Conservation (phyloP, 2,113 vertebrate species). For the Glareola pratincola region DNA sequence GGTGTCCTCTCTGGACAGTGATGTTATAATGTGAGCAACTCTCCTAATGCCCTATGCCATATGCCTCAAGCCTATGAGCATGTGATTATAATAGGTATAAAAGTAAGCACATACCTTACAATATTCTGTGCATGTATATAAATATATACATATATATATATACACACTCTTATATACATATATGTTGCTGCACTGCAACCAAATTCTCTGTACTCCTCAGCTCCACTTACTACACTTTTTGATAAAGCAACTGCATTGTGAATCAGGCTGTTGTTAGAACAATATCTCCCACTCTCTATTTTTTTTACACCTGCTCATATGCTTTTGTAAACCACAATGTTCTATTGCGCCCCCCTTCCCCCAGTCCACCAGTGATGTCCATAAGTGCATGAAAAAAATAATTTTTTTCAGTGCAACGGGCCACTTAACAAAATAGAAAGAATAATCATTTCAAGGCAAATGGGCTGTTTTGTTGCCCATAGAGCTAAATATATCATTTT, state of each 20-base stretch:
- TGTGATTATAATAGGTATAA: not conserved
- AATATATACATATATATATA: too few species aligned
- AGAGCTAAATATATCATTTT: not conserved
- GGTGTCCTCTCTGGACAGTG: not conserved
- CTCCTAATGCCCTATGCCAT: not conserved
- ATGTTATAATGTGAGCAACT: not conserved
- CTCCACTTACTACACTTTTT: not conserved
- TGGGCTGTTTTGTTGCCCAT: not conserved
- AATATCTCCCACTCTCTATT: not conserved
- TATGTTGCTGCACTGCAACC: not conserved
- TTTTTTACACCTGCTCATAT: not conserved
- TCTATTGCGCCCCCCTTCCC: not conserved
- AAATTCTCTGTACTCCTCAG: not conserved
- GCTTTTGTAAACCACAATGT: not conserved
- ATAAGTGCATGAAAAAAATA: not conserved
- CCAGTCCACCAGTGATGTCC: not conserved
- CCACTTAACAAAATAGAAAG: not conserved
- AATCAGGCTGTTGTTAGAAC: not conserved
- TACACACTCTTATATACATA: accelerated
- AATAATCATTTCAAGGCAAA: not conserved
- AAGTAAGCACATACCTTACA: not conserved
- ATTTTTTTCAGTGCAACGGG: not conserved
- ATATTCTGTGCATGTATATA: not conserved
- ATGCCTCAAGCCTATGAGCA: not conserved
- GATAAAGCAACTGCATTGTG: not conserved